A percentile compares a stretch with the other conserved stretches of the same genome.
Evolutionary conservation across 1,140 invertebrate genomes (phyloP).

Genomic region (Saccostrea glomerata): DNA sequence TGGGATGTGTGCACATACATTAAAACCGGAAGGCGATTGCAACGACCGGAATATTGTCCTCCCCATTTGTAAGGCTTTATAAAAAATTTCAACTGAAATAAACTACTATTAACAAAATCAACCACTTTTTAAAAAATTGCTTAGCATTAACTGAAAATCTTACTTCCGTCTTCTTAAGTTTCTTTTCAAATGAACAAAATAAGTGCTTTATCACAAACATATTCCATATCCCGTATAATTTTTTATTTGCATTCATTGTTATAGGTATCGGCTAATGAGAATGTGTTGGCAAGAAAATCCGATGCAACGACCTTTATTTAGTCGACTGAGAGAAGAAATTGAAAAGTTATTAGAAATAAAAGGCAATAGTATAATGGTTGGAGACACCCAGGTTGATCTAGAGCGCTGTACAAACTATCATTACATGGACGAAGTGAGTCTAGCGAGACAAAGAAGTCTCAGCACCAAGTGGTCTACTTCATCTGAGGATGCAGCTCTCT

Average conservation of each 20-base stretch:
- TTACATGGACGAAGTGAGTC: constrained; percentile 55
- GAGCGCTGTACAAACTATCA: constrained; percentile 58
- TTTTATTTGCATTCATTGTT: not conserved
- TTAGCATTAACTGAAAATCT: too few relatives aligned
- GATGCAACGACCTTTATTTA: constrained; percentile 49
- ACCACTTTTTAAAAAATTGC: too few relatives aligned
- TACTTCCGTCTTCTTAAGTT: not conserved
- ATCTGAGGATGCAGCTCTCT: constrained; percentile 13
- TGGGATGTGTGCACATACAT: constrained; percentile 93
- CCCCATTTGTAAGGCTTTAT: constrained; percentile 76
- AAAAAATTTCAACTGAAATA: too few relatives aligned
- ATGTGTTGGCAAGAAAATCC: constrained; percentile 54
- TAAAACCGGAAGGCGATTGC: constrained; percentile 90
- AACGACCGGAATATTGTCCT: constrained; percentile 94
- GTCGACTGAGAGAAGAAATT: constrained; percentile 50
- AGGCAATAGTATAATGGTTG: constrained; percentile 49
- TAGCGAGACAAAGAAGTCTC: not conserved
- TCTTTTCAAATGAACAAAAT: not conserved
- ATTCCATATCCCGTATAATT: too few relatives aligned
- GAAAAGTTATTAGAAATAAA: constrained; percentile 51
- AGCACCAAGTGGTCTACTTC: not conserved
- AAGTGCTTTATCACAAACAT: not conserved
- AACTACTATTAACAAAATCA: too few relatives aligned
- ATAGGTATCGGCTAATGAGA: constrained; percentile 55
- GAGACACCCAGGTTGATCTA: constrained; percentile 52